Evolutionary conservation across 2,888 invertebrate species (phyloP).

Genomic region (Drosophila nr. perissopoda): DNA sequence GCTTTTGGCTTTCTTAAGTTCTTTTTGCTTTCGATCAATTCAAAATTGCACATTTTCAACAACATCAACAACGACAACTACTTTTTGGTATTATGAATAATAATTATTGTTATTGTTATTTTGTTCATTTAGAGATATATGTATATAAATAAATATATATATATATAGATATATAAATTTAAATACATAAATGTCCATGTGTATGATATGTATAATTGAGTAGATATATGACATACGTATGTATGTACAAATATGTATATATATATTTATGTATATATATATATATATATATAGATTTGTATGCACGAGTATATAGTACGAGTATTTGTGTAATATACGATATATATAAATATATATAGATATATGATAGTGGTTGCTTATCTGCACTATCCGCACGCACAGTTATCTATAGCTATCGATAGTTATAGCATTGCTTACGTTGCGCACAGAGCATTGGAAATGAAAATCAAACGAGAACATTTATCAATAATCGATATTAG

Average conservation of each 20-base stretch:
- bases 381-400: slow-evolving; percentile 37
- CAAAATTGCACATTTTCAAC: slow-evolving; percentile 84
- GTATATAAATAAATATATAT: slow-evolving; percentile 26
- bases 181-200: slow-evolving; percentile 15
- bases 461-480: slow-evolving; percentile 31
- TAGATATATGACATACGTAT: slow-evolving; percentile 30
- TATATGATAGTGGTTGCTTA: slow-evolving; percentile 39
- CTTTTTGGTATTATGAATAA: slow-evolving; percentile 79
- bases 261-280: slow-evolving; percentile 37
- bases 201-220: slow-evolving; percentile 23
- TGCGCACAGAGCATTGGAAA: slow-evolving; percentile 38
- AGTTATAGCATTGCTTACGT: slow-evolving; percentile 26
- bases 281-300: slow-evolving; percentile 39
- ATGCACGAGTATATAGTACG: slow-evolving; percentile 45
- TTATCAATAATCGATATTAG: slow-evolving; percentile 4
- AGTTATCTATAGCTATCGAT: slow-evolving; percentile 44
- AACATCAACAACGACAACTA: slow-evolving; percentile 84
- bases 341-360: slow-evolving; percentile 25
- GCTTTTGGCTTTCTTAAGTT: slow-evolving; percentile 37
- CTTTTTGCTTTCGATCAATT: slow-evolving; percentile 74
- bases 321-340: slow-evolving; percentile 32
- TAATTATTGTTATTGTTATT: slow-evolving; percentile 70
- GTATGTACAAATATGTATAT: slow-evolving; percentile 36
- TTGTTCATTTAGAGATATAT: slow-evolving; percentile 57
- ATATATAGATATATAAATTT: slow-evolving; percentile 26